Base-by-base conservation (phyloP, 2,113 vertebrate species). In the Rhinolophus sinicus region DNA sequence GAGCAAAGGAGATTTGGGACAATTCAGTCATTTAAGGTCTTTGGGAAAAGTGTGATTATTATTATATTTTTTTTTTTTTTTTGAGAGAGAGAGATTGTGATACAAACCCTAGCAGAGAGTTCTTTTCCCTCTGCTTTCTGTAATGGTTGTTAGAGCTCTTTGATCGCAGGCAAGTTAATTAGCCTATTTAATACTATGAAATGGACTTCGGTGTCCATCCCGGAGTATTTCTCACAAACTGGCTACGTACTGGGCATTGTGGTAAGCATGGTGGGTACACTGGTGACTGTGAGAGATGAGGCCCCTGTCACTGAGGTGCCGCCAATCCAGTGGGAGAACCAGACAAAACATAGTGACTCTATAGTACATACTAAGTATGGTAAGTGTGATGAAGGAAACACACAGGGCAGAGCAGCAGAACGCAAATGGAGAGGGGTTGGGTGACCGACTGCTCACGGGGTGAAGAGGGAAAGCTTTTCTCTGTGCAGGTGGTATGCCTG, bases 21-120 rank as follows among this genome's bases (percentile, higher is more conserved):
- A 38, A 44, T 56, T 67, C 56, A 88, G 90, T 76, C 72, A 88
- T 88, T 87, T 90, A 88, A 96, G 85, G 35, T 70, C 85, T 88
- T 93, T 40, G 70, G 76, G 65, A 90, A 69, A 87, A 78, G 67
- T 44, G 21, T 54, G 73, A 28, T 65, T 50, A n/a, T n/a, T n/a
- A n/a, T n/a, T 87, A 2, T 3, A 6, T 44, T 44, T 44, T 44
- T 44, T 69, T 85, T 82, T 58, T 83, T 22, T 81, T 50, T 58
- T 54, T 62, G 5, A 70, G 13, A 47, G 38, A 77, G n/a, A 50
- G 35, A 80, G 72, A 54, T 83, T 56, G 33, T 89, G 85, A 54
- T 44, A n/a, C 40, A 93, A 26, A 67, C 11, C 7, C 28, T 56
- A 47, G 30, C 2, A 69, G 56, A 72, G 58, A 52, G 38, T 73